Conservation (phyloP, 2,888 invertebrate species). For the Ectemnius continuus region DNA sequence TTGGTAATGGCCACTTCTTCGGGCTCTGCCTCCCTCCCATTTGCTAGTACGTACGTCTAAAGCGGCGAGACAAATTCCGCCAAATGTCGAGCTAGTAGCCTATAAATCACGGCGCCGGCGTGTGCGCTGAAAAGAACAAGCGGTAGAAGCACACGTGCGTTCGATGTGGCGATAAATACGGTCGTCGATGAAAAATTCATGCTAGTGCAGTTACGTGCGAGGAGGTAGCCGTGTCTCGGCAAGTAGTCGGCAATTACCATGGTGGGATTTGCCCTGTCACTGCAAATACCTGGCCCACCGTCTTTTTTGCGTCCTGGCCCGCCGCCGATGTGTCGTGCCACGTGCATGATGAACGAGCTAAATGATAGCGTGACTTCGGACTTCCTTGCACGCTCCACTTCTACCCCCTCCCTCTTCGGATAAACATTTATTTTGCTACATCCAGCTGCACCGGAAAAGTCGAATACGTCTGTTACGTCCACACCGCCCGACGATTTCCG, state of each 20-base stretch:
- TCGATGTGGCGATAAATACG: background rate
- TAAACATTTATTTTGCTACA: constrained; percentile 23
- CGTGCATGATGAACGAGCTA: constrained; percentile 38
- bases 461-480: background rate
- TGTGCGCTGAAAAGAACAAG: background rate
- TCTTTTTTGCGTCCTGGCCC: constrained; percentile 7
- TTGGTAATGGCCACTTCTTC: constrained; percentile 6
- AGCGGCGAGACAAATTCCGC: no score
- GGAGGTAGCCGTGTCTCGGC: constrained; percentile 27
- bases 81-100: no score
- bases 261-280: constrained; percentile 40
- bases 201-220: constrained; percentile 28
- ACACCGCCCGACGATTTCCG: background rate
- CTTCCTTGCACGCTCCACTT: background rate
- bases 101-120: background rate
- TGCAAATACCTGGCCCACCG: constrained; percentile 13
- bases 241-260: constrained; percentile 42
- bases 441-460: background rate
- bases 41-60: background rate
- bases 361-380: constrained; percentile 44
- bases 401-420: constrained; percentile 18
- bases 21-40: background rate
- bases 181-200: constrained; percentile 21
- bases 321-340: constrained; percentile 18
- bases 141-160: background rate